Evolutionary conservation across 2,888 invertebrate species (phyloP).

Genomic region (Syritta pipiens): DNA sequence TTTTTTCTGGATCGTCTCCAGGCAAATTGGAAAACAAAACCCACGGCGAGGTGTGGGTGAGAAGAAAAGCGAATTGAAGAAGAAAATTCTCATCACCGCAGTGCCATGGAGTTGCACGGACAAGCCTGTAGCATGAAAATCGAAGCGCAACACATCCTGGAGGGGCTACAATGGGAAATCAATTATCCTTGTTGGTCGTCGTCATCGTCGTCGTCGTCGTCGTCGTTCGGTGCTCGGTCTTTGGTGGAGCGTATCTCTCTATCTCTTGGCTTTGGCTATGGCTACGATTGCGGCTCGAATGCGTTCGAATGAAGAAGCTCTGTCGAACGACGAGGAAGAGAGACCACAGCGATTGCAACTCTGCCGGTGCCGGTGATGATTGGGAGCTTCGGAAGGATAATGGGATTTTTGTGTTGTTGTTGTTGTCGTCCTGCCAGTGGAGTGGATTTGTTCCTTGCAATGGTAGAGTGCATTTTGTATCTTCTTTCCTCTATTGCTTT

Average conservation of each 20-base stretch:
- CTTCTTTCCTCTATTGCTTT: slow-evolving; percentile 10
- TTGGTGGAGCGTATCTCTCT: not conserved
- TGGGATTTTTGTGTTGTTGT: slow-evolving; percentile 12
- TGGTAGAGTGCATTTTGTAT: slow-evolving; percentile 39
- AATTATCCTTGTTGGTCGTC: slow-evolving; percentile 49
- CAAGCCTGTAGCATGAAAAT: slow-evolving; percentile 40
- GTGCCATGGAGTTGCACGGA: slow-evolving; percentile 27
- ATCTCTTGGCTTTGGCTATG: not conserved
- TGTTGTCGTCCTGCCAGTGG: not conserved
- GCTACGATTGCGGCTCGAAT: slow-evolving; percentile 9
- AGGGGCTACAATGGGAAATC: slow-evolving; percentile 63
- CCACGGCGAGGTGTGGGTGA: not conserved
- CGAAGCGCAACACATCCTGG: slow-evolving; percentile 52
- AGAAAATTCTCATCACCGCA: slow-evolving; percentile 57
- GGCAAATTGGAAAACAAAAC: slow-evolving; percentile 1
- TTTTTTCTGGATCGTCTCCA: not conserved
- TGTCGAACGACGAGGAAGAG: no score
- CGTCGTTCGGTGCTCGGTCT: not conserved
- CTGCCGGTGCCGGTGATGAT: slow-evolving; percentile 25
- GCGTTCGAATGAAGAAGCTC: not conserved
- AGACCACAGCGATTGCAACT: slow-evolving; percentile 39
- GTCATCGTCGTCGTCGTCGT: no score
- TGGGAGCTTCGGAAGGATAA: slow-evolving; percentile 44
- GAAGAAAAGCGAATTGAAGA: slow-evolving; percentile 38
- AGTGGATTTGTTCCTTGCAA: slow-evolving; percentile 41